These are phyloP conservation scores for Limulus polyphemus DNA, from an alignment of 2,888 invertebrate genomes.

Conservation along the genomic window DNA sequence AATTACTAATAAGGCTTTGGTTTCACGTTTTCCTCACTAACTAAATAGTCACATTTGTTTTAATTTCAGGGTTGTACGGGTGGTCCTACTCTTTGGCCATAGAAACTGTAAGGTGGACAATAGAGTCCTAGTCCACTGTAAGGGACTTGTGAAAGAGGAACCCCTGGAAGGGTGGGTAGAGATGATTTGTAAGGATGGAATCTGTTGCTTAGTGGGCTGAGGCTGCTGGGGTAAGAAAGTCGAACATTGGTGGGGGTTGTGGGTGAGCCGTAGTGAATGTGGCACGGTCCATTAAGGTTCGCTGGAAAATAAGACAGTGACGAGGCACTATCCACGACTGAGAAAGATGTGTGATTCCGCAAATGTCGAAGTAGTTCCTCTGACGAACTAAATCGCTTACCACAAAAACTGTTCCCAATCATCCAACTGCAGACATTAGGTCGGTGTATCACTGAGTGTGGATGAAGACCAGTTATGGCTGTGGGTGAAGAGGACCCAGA, in stretches of 20 bases:
- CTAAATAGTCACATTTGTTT: too few relatives aligned
- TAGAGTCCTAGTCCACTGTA: conserved; percentile 19
- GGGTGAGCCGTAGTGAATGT: conserved; percentile 13
- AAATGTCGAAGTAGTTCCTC: conserved; percentile 88
- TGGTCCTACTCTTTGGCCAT: conserved; percentile 59
- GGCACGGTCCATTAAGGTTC: conserved; percentile 16
- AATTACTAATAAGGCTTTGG: too few relatives aligned
- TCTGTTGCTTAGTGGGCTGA: conserved; percentile 55
- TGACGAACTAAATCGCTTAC: conserved; percentile 79
- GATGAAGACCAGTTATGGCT: neutral
- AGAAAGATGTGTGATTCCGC: conserved; percentile 60
- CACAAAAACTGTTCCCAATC: conserved; percentile 76
- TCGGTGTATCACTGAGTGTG: conserved; percentile 10
- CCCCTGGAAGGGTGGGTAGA: conserved; percentile 7
- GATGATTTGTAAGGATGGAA: conserved; percentile 85
- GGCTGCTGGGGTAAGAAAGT: conserved; percentile 65
- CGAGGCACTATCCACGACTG: conserved; percentile 4
- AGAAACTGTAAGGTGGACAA: conserved; percentile 17
- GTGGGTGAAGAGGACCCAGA: neutral
- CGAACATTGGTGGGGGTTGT: conserved; percentile 52
- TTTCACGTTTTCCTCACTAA: too few relatives aligned
- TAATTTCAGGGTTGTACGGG: conserved; percentile 57
- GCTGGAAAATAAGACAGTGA: conserved; percentile 11
- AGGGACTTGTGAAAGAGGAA: conserved; percentile 6
- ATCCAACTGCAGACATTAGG: conserved; percentile 87